Conservation (phyloP, 1,140 invertebrate species). For the Sesamia nonagrioides region DNA sequence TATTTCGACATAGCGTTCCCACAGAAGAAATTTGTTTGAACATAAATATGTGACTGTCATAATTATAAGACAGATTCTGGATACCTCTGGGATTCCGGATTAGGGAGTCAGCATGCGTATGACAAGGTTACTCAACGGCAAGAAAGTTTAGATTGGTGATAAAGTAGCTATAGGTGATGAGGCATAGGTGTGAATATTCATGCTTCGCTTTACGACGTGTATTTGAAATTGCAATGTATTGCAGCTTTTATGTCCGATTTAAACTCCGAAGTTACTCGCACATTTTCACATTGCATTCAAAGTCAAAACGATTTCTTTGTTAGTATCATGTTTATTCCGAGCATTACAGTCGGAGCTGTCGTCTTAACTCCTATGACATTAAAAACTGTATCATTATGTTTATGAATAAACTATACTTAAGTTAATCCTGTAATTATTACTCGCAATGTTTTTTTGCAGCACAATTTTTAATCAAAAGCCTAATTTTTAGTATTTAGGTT, state of each 20-base stretch:
- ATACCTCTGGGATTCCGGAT: conserved; percentile 10
- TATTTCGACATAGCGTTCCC: conserved; percentile 71
- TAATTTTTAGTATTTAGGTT: background rate
- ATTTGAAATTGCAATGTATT: conserved; percentile 23
- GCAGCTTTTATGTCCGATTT: conserved; percentile 19
- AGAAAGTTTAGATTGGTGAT: conserved; percentile 17
- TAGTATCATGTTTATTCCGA: conserved; percentile 11
- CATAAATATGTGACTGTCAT: conserved; percentile 33
- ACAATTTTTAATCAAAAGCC: background rate
- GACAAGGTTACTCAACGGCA: background rate
- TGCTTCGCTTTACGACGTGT: conserved; percentile 10
- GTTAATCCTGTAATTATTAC: background rate
- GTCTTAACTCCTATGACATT: conserved; percentile 5
- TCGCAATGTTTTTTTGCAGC: background rate
- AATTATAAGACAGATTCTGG: conserved; percentile 39
- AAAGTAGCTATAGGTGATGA: background rate
- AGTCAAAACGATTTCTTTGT: conserved; percentile 24
- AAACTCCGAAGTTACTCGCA: background rate
- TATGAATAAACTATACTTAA: background rate
- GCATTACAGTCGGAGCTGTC: background rate
- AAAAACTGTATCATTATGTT: background rate
- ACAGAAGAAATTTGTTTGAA: conserved; percentile 56
- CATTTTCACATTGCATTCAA: conserved; percentile 6
- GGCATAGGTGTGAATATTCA: conserved; percentile 25
- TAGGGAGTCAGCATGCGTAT: background rate